Conservation (phyloP, 2,113 vertebrate species). For the Micronycteris hirsuta region DNA sequence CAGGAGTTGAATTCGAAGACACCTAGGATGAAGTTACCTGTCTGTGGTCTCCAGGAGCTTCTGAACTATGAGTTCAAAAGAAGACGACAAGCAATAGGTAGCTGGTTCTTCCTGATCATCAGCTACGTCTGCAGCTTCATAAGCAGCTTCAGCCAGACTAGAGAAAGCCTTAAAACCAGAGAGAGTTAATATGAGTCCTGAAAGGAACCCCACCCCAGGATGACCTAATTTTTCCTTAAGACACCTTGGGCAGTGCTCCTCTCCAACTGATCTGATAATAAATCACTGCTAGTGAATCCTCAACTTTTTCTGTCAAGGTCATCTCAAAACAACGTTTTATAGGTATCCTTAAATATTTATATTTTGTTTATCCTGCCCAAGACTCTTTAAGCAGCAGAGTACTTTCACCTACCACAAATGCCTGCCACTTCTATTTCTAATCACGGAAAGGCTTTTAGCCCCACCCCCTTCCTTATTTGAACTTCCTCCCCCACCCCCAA, state of each 20-base stretch:
- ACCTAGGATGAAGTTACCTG: slow-evolving; percentile 78
- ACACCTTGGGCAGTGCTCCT: background rate
- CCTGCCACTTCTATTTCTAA: background rate
- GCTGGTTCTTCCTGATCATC: slow-evolving; percentile 97
- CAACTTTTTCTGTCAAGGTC: background rate
- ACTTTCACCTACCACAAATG: background rate
- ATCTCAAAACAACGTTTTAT: background rate
- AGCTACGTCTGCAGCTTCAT: slow-evolving; percentile 95
- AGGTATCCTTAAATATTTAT: background rate
- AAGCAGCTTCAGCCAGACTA: slow-evolving; percentile 96
- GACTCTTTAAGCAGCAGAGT: background rate
- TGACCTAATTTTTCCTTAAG: background rate
- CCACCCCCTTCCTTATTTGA: background rate
- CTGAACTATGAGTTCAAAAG: slow-evolving; percentile 98
- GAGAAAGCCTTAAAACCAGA: slow-evolving; percentile 90
- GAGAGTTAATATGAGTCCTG: background rate
- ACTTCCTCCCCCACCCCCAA: background rate
- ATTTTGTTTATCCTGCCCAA: background rate
- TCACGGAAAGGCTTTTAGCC: background rate
- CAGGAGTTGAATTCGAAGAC: background rate
- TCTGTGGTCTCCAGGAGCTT: slow-evolving; percentile 98
- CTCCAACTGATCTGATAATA: background rate
- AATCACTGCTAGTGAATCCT: background rate
- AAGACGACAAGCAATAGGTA: slow-evolving; percentile 97
- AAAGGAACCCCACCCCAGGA: background rate